Percentiles rank a stretch among this genome's conserved stretches.
These are phyloP conservation scores for Nyctibius bracteatus DNA, from an alignment of 2,113 vertebrate species.

Conservation along the genomic window DNA sequence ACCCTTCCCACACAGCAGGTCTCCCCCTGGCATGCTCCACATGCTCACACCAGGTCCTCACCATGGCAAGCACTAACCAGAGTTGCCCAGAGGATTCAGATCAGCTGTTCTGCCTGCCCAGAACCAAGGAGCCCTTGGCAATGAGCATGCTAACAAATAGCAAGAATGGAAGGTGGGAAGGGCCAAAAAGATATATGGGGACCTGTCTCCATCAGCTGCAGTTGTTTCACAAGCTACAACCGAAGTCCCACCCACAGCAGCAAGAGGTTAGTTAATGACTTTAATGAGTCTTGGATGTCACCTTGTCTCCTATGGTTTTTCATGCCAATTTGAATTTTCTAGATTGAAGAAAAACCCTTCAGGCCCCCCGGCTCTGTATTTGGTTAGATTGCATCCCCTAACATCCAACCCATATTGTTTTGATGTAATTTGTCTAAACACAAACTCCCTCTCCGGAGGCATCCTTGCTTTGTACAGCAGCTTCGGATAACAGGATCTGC, in stretches of 20 bases:
- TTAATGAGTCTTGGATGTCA: not conserved
- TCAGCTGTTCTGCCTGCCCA: not conserved
- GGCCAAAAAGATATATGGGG: not conserved
- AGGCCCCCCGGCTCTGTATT: rapidly evolving
- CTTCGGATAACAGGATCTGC: not conserved
- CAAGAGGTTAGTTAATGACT: not conserved
- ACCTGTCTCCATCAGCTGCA: not conserved
- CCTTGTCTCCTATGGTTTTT: not conserved
- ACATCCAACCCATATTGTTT: not conserved
- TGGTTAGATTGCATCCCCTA: not conserved
- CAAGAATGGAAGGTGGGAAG: not conserved
- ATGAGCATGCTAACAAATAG: not conserved
- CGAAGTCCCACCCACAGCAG: not conserved
- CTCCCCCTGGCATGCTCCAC: not conserved
- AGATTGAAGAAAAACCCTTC: not conserved
- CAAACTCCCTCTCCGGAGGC: not conserved
- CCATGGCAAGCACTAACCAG: not conserved
- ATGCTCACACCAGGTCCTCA: not conserved
- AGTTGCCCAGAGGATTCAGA: not conserved
- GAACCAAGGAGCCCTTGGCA: not conserved
- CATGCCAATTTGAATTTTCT: not conserved
- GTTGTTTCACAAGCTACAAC: not conserved
- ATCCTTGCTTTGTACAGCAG: not conserved
- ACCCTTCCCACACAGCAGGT: not conserved
- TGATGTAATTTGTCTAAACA: conserved; percentile 5